Percentiles rank a stretch among this genome's conserved stretches.
Evolutionary conservation across 2,888 invertebrate genomes (phyloP).

Genomic region (Dolomedes plantarius): DNA sequence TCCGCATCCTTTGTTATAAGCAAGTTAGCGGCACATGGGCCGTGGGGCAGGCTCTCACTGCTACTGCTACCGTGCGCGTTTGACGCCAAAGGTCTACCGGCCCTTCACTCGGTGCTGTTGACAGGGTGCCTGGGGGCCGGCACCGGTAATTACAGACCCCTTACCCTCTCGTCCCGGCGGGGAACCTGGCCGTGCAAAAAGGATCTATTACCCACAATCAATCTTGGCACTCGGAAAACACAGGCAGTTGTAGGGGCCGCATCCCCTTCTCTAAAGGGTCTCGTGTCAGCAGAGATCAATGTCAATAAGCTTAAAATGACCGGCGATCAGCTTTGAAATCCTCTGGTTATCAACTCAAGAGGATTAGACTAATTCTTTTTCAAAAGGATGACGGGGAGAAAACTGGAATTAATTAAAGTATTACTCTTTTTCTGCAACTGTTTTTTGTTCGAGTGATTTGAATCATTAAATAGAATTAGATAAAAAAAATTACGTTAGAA

Average conservation of each 20-base stretch:
- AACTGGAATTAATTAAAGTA: too few species aligned
- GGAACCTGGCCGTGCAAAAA: not conserved
- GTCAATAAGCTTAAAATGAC: constrained; percentile 1
- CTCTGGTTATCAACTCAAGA: too few species aligned
- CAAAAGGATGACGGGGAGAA: too few species aligned
- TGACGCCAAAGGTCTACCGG: not conserved
- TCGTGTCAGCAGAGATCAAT: constrained; percentile 3
- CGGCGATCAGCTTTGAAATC: not conserved
- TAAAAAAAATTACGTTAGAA: too few species aligned
- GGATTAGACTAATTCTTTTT: too few species aligned
- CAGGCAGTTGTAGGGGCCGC: not conserved
- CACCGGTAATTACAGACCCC: not conserved
- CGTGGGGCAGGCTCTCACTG: not conserved
- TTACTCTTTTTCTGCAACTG: too few species aligned
- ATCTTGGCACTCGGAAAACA: constrained; percentile 10
- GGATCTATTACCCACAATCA: constrained; percentile 12
- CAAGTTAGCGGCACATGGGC: not conserved
- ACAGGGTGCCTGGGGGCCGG: constrained; percentile 7
- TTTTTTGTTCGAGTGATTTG: too few species aligned
- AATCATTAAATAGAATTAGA: too few species aligned
- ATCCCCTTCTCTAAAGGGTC: not conserved
- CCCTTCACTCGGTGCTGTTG: not conserved
- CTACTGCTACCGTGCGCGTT: not conserved
- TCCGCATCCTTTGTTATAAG: not conserved
- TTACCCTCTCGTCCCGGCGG: not conserved